Evolutionary conservation across 2,113 vertebrate genomes (phyloP).

Genomic region (Chaenocephalus aceratus): DNA sequence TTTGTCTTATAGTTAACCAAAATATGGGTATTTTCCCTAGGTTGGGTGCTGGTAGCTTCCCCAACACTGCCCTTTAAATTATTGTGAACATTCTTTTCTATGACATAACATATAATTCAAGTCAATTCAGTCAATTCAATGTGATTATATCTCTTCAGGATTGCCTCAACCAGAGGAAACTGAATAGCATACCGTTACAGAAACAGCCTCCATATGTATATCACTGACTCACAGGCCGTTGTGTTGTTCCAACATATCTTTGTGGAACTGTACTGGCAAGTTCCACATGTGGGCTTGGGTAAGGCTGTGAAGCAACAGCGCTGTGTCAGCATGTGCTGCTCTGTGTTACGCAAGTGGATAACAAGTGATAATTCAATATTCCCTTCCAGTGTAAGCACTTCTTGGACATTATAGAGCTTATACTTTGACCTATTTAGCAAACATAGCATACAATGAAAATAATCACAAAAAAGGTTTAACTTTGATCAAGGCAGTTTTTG

Average conservation of each 20-base stretch:
- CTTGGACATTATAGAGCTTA: background rate
- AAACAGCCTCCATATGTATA: background rate
- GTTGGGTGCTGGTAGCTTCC: no score
- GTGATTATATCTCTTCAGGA: background rate
- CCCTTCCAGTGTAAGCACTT: background rate
- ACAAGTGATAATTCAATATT: slow-evolving; percentile 31
- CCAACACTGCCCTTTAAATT: background rate
- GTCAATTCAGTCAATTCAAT: background rate
- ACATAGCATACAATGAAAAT: background rate
- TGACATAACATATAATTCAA: background rate
- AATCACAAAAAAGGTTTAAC: background rate
- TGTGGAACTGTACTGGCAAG: background rate
- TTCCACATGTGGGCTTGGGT: background rate
- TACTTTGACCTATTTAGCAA: background rate
- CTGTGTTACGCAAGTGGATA: slow-evolving; percentile 52
- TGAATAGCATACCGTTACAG: background rate
- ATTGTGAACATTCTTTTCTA: background rate
- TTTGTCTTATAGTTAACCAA: no score
- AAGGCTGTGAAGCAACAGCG: slow-evolving; percentile 19
- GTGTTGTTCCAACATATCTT: background rate
- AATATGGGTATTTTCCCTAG: no score
- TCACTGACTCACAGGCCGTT: background rate
- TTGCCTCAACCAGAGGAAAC: background rate
- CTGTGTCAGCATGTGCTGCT: slow-evolving; percentile 41
- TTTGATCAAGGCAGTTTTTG: background rate